Evolutionary conservation across 2,113 vertebrate species (phyloP).

Genomic region (Trochalopteron elliotii): DNA sequence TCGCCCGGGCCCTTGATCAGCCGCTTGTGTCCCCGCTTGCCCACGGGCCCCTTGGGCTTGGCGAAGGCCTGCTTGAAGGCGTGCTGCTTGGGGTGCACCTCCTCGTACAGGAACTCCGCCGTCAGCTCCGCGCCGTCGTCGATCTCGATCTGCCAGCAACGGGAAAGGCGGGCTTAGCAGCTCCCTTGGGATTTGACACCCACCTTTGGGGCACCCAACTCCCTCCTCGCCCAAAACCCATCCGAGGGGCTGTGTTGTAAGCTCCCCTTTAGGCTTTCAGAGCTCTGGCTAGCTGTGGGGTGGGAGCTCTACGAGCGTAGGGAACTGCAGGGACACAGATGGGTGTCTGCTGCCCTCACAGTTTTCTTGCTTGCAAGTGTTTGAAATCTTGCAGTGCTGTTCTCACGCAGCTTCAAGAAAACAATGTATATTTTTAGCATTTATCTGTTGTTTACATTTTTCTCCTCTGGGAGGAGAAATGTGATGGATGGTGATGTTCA

Average conservation of each 20-base stretch:
- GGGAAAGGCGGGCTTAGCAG: neutral
- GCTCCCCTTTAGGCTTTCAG: too few species aligned
- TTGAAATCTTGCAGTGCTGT: too few species aligned
- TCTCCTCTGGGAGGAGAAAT: too few species aligned
- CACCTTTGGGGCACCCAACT: neutral
- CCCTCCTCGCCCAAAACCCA: neutral
- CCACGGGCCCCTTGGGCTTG: conserved; percentile 94
- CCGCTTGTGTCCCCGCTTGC: conserved; percentile 93
- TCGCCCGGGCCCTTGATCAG: conserved; percentile 90
- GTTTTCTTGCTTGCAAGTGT: too few species aligned
- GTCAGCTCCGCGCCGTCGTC: conserved; percentile 91
- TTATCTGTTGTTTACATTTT: too few species aligned
- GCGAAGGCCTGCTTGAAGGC: conserved; percentile 93
- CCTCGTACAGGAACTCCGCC: conserved; percentile 92
- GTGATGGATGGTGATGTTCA: too few species aligned
- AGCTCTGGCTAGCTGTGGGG: too few species aligned
- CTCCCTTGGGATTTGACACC: neutral
- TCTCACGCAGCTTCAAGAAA: too few species aligned
- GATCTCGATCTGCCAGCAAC: conserved; percentile 85
- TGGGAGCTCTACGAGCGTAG: too few species aligned
- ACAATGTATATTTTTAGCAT: too few species aligned
- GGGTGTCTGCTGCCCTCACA: too few species aligned
- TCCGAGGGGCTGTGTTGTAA: neutral
- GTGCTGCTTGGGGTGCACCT: conserved; percentile 96
- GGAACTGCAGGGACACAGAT: too few species aligned